A percentile compares a stretch with the other conserved stretches of the same genome.
phyloP scores from a whole-genome alignment of 2,797 vertebrate species.

The Cottoperca gobio region DNA sequence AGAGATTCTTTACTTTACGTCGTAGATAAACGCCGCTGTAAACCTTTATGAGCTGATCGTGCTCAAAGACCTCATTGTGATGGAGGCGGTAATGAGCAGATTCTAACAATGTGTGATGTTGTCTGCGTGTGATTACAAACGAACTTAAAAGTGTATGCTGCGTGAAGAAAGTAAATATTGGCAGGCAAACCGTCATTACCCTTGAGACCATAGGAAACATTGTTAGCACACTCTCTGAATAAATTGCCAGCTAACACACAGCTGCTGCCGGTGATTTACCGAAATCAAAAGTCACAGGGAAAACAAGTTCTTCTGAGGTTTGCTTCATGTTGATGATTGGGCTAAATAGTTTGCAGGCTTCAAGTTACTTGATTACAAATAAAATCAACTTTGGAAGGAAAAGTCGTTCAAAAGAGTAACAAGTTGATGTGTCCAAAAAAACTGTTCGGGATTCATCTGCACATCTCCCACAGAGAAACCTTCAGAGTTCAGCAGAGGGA shows the following conservation, averaged over 20 bases:
- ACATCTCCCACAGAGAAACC: background rate
- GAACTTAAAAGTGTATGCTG: too few relatives aligned
- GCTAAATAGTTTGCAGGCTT: conserved; percentile 22
- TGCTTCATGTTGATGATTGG: conserved; percentile 15
- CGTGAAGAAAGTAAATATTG: background rate
- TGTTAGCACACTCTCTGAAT: background rate
- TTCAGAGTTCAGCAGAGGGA: background rate
- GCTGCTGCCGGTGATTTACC: conserved; percentile 1
- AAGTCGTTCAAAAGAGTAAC: conserved; percentile 31
- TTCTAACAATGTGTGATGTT: background rate
- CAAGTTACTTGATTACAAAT: conserved; percentile 2
- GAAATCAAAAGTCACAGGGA: conserved; percentile 39
- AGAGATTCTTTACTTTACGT: too few relatives aligned
- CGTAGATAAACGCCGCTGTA: background rate
- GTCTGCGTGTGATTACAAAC: background rate
- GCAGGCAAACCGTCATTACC: background rate
- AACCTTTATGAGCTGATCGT: background rate
- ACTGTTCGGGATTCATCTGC: too few relatives aligned
- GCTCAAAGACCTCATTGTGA: too few relatives aligned
- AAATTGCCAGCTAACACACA: conserved; percentile 8
- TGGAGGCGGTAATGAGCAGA: background rate
- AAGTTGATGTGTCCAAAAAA: conserved; percentile 2
- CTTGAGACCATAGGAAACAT: conserved; percentile 1
- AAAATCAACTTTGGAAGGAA: conserved; percentile 20
- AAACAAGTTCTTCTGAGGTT: conserved; percentile 35